A percentile compares a stretch with the other conserved stretches of the same genome.
phyloP scores from a whole-genome alignment of 2,113 vertebrate genomes.

The Phrynocephalus versicolor region DNA sequence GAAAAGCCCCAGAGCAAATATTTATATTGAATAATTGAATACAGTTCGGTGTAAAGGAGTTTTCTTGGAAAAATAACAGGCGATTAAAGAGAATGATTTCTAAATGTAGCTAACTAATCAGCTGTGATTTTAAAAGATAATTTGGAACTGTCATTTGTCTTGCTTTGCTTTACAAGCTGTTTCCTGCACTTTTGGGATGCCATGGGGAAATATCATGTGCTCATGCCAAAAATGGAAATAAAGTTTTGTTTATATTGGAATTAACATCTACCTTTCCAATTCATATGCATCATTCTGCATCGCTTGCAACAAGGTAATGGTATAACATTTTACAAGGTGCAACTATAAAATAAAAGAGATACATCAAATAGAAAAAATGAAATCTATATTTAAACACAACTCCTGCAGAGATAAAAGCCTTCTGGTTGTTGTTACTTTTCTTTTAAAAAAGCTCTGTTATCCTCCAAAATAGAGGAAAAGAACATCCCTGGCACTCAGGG shows the following conservation, averaged over 20 bases:
- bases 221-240: background rate
- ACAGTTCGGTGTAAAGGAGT: background rate
- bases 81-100: background rate
- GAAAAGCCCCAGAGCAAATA: constrained; percentile 12
- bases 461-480: background rate
- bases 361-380: background rate
- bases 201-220: background rate
- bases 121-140: background rate
- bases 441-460: background rate
- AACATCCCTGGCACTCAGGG: background rate
- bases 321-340: background rate
- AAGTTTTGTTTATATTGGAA: background rate
- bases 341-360: background rate
- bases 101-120: background rate
- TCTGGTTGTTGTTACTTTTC: background rate
- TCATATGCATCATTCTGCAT: background rate
- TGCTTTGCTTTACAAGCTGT: background rate
- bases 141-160: background rate
- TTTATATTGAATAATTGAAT: constrained; percentile 32
- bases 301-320: background rate
- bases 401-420: too few relatives aligned
- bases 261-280: background rate
- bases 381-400: background rate
- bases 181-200: background rate
- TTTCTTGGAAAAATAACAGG: background rate